A percentile compares a stretch with the other conserved stretches of the same genome.
These are phyloP conservation scores for Syngnathus typhle DNA, from an alignment of 2,113 vertebrate genomes.

Conservation along the genomic window DNA sequence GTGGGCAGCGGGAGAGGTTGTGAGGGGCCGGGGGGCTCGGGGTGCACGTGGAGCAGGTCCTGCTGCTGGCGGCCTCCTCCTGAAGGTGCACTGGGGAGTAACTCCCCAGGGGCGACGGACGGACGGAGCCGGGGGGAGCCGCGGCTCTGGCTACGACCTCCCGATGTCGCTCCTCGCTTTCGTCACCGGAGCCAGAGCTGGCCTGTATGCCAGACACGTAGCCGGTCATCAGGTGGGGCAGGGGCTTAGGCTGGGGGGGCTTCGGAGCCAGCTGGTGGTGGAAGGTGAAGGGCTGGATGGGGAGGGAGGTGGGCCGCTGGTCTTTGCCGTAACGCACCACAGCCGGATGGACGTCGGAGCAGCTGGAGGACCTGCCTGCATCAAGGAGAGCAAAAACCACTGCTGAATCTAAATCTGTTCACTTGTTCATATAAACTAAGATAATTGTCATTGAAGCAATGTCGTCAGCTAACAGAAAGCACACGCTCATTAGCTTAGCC, in stretches of 20 bases:
- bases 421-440: background rate
- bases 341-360: constrained; percentile 69
- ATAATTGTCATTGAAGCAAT: background rate
- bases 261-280: constrained; percentile 83
- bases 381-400: background rate
- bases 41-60: constrained; percentile 78
- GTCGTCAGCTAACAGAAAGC: background rate
- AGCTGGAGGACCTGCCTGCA: constrained; percentile 69
- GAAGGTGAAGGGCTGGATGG: constrained; percentile 97
- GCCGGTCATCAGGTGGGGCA: constrained; percentile 80
- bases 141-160: constrained; percentile 39
- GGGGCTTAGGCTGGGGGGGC: constrained; percentile 73
- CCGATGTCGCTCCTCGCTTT: constrained; percentile 64
- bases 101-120: constrained; percentile 89
- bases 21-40: constrained; percentile 61
- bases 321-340: constrained; percentile 93
- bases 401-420: background rate
- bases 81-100: constrained; percentile 85
- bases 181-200: constrained; percentile 48
- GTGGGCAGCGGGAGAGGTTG: constrained; percentile 60
- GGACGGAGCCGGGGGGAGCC: constrained; percentile 68
- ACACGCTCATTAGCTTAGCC: background rate
- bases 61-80: constrained; percentile 66
- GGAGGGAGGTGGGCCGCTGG: constrained; percentile 90
- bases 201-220: constrained; percentile 82